Percentiles rank a stretch among this genome's conserved stretches.
phyloP scores from a whole-genome alignment of 2,797 vertebrate genomes.

The Pteropus rufus region DNA sequence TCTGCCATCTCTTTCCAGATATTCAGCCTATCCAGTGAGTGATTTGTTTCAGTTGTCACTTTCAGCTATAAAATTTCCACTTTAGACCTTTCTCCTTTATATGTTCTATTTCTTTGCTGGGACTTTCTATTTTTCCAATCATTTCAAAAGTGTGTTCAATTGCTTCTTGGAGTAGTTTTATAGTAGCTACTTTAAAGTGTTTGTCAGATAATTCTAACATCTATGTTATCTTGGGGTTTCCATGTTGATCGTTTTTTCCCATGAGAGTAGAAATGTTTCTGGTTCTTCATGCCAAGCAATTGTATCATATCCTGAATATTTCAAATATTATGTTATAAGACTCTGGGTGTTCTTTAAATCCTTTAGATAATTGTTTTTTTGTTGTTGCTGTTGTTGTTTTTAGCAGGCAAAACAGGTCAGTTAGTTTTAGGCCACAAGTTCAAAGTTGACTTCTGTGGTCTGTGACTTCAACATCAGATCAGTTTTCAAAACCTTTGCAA shows the following conservation, averaged over 20 bases:
- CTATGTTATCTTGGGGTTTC: background rate
- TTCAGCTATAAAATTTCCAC: background rate
- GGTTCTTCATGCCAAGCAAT: background rate
- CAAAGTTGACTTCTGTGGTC: background rate
- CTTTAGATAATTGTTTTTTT: background rate
- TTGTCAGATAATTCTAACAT: background rate
- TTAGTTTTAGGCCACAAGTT: background rate
- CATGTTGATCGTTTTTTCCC: background rate
- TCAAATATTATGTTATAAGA: background rate
- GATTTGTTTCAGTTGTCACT: background rate
- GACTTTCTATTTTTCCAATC: background rate
- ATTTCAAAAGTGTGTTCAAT: background rate
- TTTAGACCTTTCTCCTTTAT: background rate
- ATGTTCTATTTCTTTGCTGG: background rate
- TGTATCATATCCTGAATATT: background rate
- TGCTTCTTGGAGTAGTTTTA: background rate
- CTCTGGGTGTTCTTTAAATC: background rate
- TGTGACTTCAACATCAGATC: background rate
- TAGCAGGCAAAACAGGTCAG: background rate
- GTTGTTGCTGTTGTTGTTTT: background rate
- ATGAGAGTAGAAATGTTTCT: background rate
- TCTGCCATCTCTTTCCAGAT: background rate
- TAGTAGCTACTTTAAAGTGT: background rate
- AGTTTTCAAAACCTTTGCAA: background rate
- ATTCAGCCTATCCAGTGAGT: background rate